Base-by-base conservation (phyloP, 2,797 vertebrate genomes). In the Oceanodroma leucorhoa region DNA sequence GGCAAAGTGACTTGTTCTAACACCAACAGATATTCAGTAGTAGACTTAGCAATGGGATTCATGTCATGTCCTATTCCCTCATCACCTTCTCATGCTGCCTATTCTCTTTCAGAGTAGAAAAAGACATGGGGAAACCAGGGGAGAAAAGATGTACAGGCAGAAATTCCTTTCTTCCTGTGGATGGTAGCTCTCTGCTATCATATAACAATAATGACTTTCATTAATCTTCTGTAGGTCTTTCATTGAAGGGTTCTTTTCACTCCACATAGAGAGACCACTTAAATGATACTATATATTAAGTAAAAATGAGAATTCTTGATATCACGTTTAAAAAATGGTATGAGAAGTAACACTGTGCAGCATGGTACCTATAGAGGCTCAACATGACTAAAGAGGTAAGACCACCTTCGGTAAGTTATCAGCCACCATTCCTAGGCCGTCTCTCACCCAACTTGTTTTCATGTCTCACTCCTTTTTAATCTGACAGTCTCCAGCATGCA, bases 1-100 rank as follows among this genome's bases (percentile, higher is more conserved):
- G 81, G 95, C 93, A 94, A 92, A 91, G 78, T 58, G 83, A 92
- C 93, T 96, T 93, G 90, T 87, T 92, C 78, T 83, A 96, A 93
- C 75, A 90, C 90, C 93, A 95, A 93, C 93, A 96, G 86, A 93
- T 88, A 96, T 91, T 89, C 82, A 92, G 90, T 40, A 80, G 83
- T 83, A 95, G 95, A 54, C 88, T 95, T 83, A 8, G 65, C 90
- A 94, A 85, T 85, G 87, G 95, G 87, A 91, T 94, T 90, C 46
- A 45, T 71, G 86, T 95, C 92, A 89, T 93, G 78, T 85, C 75
- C 93, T 93, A 23, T 89, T 95, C 81, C 81, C 65, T 93, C 92
- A 75, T 93, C 93, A 81, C 71, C 61, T 48, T 83, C 79, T 86
- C 71, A 66, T 69, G 65, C 88, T 91, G 69, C 57, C 54, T 96